Evolutionary conservation across 2,888 invertebrate genomes (phyloP).

Genomic region (Drepanosiphum platanoidis): DNA sequence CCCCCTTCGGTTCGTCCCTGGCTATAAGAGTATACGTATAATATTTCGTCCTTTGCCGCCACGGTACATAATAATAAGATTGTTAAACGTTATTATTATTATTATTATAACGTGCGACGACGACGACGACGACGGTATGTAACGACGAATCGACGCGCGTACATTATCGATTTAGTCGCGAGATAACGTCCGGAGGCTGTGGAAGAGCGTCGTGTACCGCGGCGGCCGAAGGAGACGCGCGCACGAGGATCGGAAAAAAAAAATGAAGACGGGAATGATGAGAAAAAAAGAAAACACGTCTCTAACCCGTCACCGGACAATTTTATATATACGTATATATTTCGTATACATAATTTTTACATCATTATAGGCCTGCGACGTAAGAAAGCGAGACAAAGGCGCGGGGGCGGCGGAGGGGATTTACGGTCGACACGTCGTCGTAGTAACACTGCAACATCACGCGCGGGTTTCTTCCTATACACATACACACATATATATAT

Average conservation of each 20-base stretch:
- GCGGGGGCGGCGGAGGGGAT: background rate
- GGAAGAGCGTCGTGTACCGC: background rate
- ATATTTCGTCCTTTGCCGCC: no score
- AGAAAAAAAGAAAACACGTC: background rate
- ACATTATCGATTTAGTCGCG: background rate
- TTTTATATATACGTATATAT: background rate
- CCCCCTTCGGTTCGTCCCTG: no score
- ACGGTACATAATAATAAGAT: no score
- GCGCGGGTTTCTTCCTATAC: no score
- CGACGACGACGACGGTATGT: no score
- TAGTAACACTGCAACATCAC: no score
- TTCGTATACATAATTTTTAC: conserved; percentile 31
- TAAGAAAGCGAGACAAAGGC: conserved; percentile 1
- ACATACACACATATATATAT: no score
- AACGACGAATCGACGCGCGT: background rate
- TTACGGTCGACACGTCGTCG: conserved; percentile 2
- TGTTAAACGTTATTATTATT: no score
- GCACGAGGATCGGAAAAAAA: background rate
- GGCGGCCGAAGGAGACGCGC: no score
- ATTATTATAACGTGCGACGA: no score
- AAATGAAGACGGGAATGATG: background rate
- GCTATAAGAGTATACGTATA: no score
- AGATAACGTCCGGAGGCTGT: background rate
- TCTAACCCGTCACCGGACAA: background rate
- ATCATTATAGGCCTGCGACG: conserved; percentile 9